phyloP scores from a whole-genome alignment of 2,113 vertebrate genomes.

The Gobio gobio region DNA sequence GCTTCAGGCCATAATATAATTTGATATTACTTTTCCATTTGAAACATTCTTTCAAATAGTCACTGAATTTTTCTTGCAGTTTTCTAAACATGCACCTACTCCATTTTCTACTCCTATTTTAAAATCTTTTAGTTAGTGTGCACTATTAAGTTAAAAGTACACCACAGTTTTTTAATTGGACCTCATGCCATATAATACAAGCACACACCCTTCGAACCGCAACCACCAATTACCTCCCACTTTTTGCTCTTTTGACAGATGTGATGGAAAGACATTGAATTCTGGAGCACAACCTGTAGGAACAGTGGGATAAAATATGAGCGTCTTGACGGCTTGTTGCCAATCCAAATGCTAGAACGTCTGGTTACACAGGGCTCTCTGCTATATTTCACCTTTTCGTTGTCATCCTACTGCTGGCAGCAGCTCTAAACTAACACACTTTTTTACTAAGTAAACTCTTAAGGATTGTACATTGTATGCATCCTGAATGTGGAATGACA shows the following conservation, averaged over 20 bases:
- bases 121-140: neutral
- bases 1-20: neutral
- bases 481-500: conserved; percentile 40
- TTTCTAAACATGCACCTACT: neutral
- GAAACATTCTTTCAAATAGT: neutral
- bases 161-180: neutral
- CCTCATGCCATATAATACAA: neutral
- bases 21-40: neutral
- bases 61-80: neutral
- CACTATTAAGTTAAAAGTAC: neutral
- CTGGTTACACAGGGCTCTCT: conserved; percentile 56
- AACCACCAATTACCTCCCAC: conserved; percentile 32
- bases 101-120: neutral
- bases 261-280: conserved; percentile 65
- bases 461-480: conserved; percentile 60
- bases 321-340: conserved; percentile 56
- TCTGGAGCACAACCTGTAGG: conserved; percentile 53
- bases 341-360: conserved; percentile 61
- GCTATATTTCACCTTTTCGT: conserved; percentile 63
- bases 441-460: conserved; percentile 70
- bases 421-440: conserved; percentile 63
- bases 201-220: neutral
- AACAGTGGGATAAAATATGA: conserved; percentile 68
- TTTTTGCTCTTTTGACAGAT: conserved; percentile 56
- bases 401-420: conserved; percentile 64